A percentile compares a stretch with the other conserved stretches of the same genome.
Evolutionary conservation across 2,888 invertebrate genomes (phyloP).

Genomic region (Aleiodes testaceus): DNA sequence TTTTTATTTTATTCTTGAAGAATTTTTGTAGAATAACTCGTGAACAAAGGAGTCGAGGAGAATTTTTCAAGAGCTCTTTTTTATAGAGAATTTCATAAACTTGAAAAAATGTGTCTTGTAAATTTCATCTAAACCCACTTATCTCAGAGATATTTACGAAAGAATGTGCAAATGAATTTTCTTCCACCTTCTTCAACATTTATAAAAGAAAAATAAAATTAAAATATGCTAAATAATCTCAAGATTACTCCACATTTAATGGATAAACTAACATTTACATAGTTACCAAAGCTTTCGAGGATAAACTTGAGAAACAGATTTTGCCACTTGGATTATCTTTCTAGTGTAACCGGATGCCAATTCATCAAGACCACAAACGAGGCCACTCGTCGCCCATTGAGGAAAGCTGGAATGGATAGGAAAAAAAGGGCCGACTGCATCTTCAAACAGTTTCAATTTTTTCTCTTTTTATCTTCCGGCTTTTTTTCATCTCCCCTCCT

Average conservation of each 20-base stretch:
- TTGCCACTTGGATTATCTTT: slow-evolving; percentile 29
- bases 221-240: not conserved
- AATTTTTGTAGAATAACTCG: not conserved
- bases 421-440: slow-evolving; percentile 32
- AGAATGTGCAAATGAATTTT: too few relatives aligned
- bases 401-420: not conserved
- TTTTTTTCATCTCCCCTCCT: slow-evolving; percentile 7
- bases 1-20: slow-evolving; percentile 4
- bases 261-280: not conserved
- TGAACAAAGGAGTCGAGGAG: too few relatives aligned
- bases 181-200: too few relatives aligned
- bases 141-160: too few relatives aligned
- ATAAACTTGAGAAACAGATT: slow-evolving; percentile 16
- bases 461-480: slow-evolving; percentile 1
- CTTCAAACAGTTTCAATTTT: slow-evolving; percentile 17
- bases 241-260: not conserved
- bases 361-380: slow-evolving; percentile 47
- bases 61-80: too few relatives aligned
- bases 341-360: slow-evolving; percentile 36
- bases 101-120: too few relatives aligned
- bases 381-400: slow-evolving; percentile 44
- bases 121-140: too few relatives aligned
- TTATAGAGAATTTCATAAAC: too few relatives aligned
- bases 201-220: not conserved
- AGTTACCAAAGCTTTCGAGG: not conserved